Base-by-base conservation (phyloP, 1,140 invertebrate species). In the Belonocnema kinseyi region DNA sequence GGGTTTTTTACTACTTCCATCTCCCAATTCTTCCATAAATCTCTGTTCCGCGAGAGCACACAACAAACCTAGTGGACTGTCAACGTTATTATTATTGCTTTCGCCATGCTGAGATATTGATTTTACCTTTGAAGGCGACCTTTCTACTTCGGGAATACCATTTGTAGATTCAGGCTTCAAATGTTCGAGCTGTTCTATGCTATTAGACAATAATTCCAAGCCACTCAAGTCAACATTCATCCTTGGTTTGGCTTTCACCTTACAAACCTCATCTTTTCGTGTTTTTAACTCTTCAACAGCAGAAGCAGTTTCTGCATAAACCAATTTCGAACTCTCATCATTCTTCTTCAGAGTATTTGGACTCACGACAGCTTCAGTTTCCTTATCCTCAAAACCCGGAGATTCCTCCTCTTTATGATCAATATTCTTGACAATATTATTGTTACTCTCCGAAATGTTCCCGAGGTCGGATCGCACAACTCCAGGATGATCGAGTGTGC, bases 41-140 rank as follows among this genome's bases (percentile, higher is more conserved):
- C 96, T 93, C 84, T 97, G 96, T 85, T 97, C 96, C 0, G 96
- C 97, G 33, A 97, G 89, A 1, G 96, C 96, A 88, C 97, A 97
- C 6, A 98, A 88, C 33, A 98, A 88, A 75, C 95, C 95, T 26
- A 98, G 89, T 0, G 96, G 96, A 77, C 95, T 90, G 40, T 89
- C 95, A 1, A 96, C 92, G 13, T 89, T 92, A 80, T 93, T 92
- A 58, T 88, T 91, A 19, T 84, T 90, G 72, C 56, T 91, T 85
- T 89, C 90, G 75, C 76, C 79, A 6, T 78, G 80, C 16, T 61
- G 77, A 10, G 77, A 82, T 70, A 87, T 82, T 6, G 82, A 11
- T 11, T 88, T 86, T 2, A 54, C 82, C 73, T 80, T 87, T 0
- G 78, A 75, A 0, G 87, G 79, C 0, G 86, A 84, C n/a, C 85